phyloP scores from a whole-genome alignment of 1,140 invertebrate genomes.

The Drosophila dunni region DNA sequence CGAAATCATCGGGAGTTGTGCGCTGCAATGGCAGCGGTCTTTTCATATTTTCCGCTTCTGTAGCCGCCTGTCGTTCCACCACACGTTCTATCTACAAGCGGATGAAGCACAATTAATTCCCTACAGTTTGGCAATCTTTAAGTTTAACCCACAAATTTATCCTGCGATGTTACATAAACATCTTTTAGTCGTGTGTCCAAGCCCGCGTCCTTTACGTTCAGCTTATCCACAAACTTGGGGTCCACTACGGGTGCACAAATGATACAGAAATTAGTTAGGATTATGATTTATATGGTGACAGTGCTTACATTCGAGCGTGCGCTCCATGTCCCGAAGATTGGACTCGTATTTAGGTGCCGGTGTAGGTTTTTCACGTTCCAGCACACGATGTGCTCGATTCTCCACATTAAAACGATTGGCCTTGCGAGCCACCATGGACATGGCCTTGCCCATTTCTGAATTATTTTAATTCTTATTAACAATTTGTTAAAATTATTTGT shows the following conservation, averaged over 20 bases:
- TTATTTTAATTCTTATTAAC: conserved; percentile 33
- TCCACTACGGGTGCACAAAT: conserved; percentile 85
- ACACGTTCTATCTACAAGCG: conserved; percentile 57
- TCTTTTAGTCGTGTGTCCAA: conserved; percentile 88
- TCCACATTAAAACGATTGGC: conserved; percentile 89
- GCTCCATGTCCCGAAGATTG: conserved; percentile 87
- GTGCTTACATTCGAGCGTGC: conserved; percentile 86
- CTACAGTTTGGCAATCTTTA: not conserved
- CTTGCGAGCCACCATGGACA: conserved; percentile 85
- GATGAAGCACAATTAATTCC: not conserved
- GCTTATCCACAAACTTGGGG: conserved; percentile 86
- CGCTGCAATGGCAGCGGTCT: conserved; percentile 77
- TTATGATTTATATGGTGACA: not conserved
- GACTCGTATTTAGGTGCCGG: conserved; percentile 88
- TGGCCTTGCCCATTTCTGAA: conserved; percentile 86
- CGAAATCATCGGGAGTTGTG: conserved; percentile 77
- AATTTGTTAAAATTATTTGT: conserved; percentile 1
- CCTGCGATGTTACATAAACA: conserved; percentile 89
- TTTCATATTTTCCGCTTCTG: conserved; percentile 19
- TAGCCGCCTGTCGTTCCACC: conserved; percentile 54
- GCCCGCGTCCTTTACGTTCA: conserved; percentile 86
- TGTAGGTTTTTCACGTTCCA: conserved; percentile 88
- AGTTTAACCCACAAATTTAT: conserved; percentile 79
- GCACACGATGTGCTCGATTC: conserved; percentile 88
- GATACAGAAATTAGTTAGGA: not conserved